These are phyloP conservation scores for Latheticus oryzae DNA, from an alignment of 2,888 invertebrate species.

Conservation along the genomic window DNA sequence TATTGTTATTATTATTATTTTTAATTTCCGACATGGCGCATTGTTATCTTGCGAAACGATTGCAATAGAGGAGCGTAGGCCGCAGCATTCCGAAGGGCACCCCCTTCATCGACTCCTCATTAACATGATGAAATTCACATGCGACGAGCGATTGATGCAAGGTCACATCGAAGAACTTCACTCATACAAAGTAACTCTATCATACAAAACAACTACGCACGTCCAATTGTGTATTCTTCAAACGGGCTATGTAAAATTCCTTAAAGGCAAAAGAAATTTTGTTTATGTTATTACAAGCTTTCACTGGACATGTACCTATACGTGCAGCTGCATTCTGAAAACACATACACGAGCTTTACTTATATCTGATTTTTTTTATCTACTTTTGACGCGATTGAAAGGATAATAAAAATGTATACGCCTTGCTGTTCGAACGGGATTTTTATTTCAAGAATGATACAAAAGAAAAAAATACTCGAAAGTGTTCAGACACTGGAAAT, in stretches of 20 bases:
- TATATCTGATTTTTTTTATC: too few relatives aligned
- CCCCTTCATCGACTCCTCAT: slow-evolving; percentile 25
- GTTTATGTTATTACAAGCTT: slow-evolving; percentile 27
- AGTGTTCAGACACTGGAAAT: too few relatives aligned
- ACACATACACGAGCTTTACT: too few relatives aligned
- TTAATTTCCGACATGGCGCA: too few relatives aligned
- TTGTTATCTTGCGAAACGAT: slow-evolving; percentile 19
- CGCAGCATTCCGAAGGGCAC: slow-evolving; percentile 28
- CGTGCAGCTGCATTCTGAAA: too few relatives aligned
- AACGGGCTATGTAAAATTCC: slow-evolving; percentile 22
- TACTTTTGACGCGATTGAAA: too few relatives aligned
- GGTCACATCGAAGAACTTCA: slow-evolving; percentile 25
- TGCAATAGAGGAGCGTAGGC: slow-evolving; percentile 15
- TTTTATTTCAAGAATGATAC: too few relatives aligned
- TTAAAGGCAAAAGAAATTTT: slow-evolving; percentile 34
- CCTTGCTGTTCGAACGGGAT: too few relatives aligned
- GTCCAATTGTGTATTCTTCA: slow-evolving; percentile 27
- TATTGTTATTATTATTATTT: too few relatives aligned
- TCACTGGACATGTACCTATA: slow-evolving; percentile 16
- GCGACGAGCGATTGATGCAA: slow-evolving; percentile 29
- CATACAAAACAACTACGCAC: slow-evolving; percentile 18
- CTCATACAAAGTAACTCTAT: slow-evolving; percentile 25
- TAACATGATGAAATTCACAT: slow-evolving; percentile 31
- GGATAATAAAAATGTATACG: too few relatives aligned
- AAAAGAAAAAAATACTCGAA: too few relatives aligned